These are phyloP conservation scores for Rhingia rostrata DNA, from an alignment of 2,888 invertebrate genomes.

Conservation along the genomic window DNA sequence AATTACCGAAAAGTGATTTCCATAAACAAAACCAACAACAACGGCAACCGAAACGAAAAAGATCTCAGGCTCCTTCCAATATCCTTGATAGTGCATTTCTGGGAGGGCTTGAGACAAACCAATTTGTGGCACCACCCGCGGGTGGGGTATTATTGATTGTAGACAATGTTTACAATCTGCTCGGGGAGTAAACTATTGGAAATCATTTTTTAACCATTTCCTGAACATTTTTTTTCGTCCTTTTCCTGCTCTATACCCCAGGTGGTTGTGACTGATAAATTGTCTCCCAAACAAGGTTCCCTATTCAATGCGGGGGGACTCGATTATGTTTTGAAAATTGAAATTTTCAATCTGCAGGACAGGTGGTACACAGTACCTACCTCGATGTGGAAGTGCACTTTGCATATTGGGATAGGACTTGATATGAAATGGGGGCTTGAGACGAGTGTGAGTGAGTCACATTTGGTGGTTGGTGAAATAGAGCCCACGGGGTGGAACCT, in stretches of 20 bases:
- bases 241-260: slow-evolving; percentile 5
- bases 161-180: slow-evolving; percentile 43
- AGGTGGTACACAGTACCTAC: slow-evolving; percentile 14
- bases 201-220: slow-evolving; percentile 9
- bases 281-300: slow-evolving; percentile 20
- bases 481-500: background rate
- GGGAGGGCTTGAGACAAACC: slow-evolving; percentile 12
- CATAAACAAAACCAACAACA: slow-evolving; percentile 48
- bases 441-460: slow-evolving; percentile 9
- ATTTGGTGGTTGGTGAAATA: slow-evolving; percentile 17
- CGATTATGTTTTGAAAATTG: slow-evolving; percentile 58
- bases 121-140: background rate
- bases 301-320: background rate
- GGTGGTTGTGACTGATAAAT: slow-evolving; percentile 55
- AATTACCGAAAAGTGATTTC: slow-evolving; percentile 68
- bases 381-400: slow-evolving; percentile 2
- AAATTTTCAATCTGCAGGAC: slow-evolving; percentile 36
- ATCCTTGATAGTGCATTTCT: slow-evolving; percentile 36
- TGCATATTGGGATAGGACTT: background rate
- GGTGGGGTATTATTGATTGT: slow-evolving; percentile 36
- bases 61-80: slow-evolving; percentile 10
- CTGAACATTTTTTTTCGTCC: background rate
- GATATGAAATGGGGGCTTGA: slow-evolving; percentile 4
- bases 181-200: slow-evolving; percentile 43
- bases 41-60: slow-evolving; percentile 17